Evolutionary conservation across 2,797 vertebrate species (phyloP).

Genomic region (Amniataba percoides): DNA sequence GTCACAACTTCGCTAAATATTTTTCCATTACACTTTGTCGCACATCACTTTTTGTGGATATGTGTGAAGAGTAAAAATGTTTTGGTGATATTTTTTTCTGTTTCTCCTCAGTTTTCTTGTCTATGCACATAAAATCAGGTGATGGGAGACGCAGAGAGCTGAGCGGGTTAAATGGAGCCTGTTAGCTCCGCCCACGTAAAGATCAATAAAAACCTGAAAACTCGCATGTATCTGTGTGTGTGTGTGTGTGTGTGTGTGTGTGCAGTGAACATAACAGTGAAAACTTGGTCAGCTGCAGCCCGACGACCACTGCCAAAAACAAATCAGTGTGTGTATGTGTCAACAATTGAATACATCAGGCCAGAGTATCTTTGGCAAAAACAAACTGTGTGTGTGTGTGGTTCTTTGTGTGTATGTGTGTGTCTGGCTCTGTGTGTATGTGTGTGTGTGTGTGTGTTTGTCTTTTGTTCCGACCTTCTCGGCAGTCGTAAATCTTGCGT

Average conservation of each 20-base stretch:
- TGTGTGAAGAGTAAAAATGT: no score
- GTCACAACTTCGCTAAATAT: no score
- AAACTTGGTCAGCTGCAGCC: conserved; percentile 24
- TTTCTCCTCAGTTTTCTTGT: no score
- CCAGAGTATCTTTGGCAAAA: conserved; percentile 54
- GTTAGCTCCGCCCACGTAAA: background rate
- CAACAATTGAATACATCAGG: conserved; percentile 35
- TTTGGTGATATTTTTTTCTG: no score
- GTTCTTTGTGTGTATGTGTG: conserved; percentile 17
- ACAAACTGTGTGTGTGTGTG: conserved; percentile 21
- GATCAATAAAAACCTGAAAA: conserved; percentile 19
- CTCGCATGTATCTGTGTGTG: background rate
- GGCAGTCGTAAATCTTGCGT: conserved; percentile 43
- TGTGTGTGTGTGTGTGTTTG: conserved; percentile 15
- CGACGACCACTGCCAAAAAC: conserved; percentile 18
- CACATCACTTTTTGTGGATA: no score
- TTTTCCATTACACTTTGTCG: no score
- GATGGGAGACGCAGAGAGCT: no score
- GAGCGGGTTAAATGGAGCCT: background rate
- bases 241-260: conserved; percentile 3
- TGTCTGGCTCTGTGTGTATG: background rate
- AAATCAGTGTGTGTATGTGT: conserved; percentile 17
- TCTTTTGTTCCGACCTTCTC: conserved; percentile 21
- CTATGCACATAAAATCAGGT: no score
- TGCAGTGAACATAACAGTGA: background rate